Percentiles rank a stretch among this genome's conserved stretches.
Conservation (phyloP, 2,797 vertebrate species). For the Antrozous pallidus region DNA sequence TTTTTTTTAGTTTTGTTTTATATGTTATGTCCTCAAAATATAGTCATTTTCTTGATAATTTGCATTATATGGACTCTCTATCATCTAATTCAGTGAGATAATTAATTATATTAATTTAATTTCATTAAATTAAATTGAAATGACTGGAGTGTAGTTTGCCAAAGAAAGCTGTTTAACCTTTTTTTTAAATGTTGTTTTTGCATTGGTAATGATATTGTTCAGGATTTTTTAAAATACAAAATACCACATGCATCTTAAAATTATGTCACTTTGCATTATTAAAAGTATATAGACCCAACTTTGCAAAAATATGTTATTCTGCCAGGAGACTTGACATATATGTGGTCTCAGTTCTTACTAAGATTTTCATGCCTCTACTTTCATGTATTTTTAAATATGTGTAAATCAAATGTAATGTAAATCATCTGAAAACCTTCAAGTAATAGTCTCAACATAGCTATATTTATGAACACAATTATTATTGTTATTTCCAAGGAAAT, state of each 20-base stretch:
- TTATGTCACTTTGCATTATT: background rate
- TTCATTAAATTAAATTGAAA: constrained; percentile 26
- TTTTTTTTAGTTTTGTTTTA: background rate
- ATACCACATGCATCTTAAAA: background rate
- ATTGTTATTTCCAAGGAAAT: constrained; percentile 27
- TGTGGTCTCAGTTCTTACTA: background rate
- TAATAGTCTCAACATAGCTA: background rate
- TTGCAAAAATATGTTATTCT: background rate
- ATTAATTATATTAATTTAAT: constrained; percentile 35
- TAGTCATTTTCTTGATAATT: background rate
- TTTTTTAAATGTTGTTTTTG: constrained; percentile 28
- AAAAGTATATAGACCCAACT: background rate
- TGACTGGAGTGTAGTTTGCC: constrained; percentile 20
- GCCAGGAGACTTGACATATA: background rate
- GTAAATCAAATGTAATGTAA: background rate
- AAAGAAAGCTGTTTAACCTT: constrained; percentile 41
- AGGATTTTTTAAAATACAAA: background rate
- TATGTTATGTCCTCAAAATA: background rate
- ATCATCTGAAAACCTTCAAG: background rate
- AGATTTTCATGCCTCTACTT: background rate
- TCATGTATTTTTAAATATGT: background rate
- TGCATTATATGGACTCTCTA: background rate
- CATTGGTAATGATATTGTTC: background rate
- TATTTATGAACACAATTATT: background rate
- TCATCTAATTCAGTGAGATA: background rate